phyloP scores from a whole-genome alignment of 2,113 vertebrate species.

The Mugil cephalus region DNA sequence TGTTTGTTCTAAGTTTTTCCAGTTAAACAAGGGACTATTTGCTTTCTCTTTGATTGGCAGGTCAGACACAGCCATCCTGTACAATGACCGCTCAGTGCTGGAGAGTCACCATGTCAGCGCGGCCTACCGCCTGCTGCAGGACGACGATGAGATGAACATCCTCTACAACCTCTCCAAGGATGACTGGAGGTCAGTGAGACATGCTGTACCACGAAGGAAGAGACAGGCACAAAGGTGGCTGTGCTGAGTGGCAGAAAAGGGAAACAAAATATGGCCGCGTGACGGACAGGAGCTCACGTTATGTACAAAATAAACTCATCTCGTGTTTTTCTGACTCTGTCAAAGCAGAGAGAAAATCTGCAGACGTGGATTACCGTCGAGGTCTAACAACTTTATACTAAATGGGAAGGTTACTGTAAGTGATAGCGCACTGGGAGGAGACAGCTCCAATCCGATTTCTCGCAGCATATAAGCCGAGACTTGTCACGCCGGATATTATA shows the following conservation, averaged over 20 bases:
- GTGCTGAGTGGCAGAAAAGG: constrained; percentile 22
- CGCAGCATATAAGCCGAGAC: neutral
- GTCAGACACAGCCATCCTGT: constrained; percentile 96
- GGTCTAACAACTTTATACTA: constrained; percentile 36
- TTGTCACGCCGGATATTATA: constrained; percentile 52
- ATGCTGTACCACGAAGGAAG: neutral
- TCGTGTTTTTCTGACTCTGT: constrained; percentile 9
- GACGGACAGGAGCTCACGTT: neutral
- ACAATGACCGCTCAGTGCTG: constrained; percentile 95
- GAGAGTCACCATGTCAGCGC: constrained; percentile 98
- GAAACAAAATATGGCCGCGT: constrained; percentile 4
- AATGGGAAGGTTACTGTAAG: constrained; percentile 11
- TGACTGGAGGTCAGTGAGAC: constrained; percentile 93
- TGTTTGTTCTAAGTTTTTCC: neutral
- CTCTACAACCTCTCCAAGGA: constrained; percentile 97
- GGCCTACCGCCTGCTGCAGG: constrained; percentile 94
- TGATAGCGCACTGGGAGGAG: constrained; percentile 38
- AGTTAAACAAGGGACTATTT: neutral
- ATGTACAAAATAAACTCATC: neutral
- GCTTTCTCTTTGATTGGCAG: constrained; percentile 72
- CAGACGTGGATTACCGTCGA: constrained; percentile 32
- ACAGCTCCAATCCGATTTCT: constrained; percentile 38
- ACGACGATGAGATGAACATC: constrained; percentile 99
- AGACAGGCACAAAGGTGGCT: neutral
- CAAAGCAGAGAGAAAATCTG: constrained; percentile 3